phyloP scores from a whole-genome alignment of 2,113 vertebrate genomes.

The Phalacrocorax brasilianus region DNA sequence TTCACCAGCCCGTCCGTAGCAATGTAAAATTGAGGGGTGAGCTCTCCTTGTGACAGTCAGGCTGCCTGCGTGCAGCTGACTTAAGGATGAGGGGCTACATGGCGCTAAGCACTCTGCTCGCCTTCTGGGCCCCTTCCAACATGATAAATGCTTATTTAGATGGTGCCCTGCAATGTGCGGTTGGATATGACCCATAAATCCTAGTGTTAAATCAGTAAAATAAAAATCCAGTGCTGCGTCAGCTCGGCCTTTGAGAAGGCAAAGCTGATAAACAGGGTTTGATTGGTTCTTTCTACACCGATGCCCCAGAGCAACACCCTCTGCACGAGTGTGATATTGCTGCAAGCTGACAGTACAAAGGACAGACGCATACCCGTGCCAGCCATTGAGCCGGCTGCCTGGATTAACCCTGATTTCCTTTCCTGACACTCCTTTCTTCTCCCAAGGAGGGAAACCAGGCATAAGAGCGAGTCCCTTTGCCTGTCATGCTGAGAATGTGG shows the following conservation, averaged over 20 bases:
- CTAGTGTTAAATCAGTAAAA: slow-evolving; percentile 49
- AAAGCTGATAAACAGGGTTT: slow-evolving; percentile 49
- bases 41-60: not conserved
- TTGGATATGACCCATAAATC: slow-evolving; percentile 53
- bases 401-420: slow-evolving; percentile 41
- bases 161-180: not conserved
- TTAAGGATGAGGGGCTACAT: not conserved
- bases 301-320: slow-evolving; percentile 27
- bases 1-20: fast-evolving
- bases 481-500: not conserved
- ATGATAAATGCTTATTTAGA: slow-evolving; percentile 52
- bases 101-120: not conserved
- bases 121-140: slow-evolving; percentile 15
- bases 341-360: slow-evolving; percentile 46
- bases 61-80: not conserved
- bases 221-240: slow-evolving; percentile 33
- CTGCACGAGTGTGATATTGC: slow-evolving; percentile 37
- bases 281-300: slow-evolving; percentile 39
- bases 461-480: not conserved
- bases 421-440: slow-evolving; percentile 46
- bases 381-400: slow-evolving; percentile 15
- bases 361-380: not conserved
- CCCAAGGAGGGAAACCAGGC: not conserved
- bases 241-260: slow-evolving; percentile 45
- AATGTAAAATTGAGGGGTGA: not conserved